Evolutionary conservation across 2,113 vertebrate genomes (phyloP).

Genomic region (Aspiorhynchus laticeps): DNA sequence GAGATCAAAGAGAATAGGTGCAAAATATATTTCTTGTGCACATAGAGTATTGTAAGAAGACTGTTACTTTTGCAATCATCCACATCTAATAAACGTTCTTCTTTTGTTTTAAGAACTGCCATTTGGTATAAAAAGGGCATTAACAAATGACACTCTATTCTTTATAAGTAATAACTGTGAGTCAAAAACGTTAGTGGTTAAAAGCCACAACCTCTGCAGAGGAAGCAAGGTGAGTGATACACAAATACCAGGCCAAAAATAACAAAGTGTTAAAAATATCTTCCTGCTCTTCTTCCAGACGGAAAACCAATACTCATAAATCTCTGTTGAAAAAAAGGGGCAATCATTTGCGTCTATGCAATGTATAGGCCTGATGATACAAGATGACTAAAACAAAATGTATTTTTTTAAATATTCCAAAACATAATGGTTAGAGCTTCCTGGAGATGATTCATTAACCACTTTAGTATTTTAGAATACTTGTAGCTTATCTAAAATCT

Average conservation of each 20-base stretch:
- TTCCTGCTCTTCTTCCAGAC: constrained; percentile 29
- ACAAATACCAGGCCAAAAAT: constrained; percentile 63
- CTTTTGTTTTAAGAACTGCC: background rate
- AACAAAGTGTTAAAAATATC: constrained; percentile 56
- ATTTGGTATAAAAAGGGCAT: constrained; percentile 30
- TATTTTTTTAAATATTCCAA: no score
- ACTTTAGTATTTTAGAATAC: background rate
- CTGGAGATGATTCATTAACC: background rate
- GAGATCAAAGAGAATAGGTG: background rate
- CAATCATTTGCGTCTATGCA: constrained; percentile 44
- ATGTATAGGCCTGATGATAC: constrained; percentile 35
- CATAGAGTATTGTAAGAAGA: background rate
- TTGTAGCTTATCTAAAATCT: background rate
- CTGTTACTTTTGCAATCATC: background rate
- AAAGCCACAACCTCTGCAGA: constrained; percentile 52
- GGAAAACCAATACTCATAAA: constrained; percentile 47
- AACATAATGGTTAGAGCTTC: background rate
- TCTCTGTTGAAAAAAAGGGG: constrained; percentile 9
- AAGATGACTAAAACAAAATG: no score
- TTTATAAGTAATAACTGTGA: constrained; percentile 22
- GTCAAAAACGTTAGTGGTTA: constrained; percentile 16
- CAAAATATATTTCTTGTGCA: background rate
- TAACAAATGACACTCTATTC: background rate
- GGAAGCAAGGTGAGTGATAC: constrained; percentile 56
- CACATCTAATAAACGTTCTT: background rate